Base-by-base conservation (phyloP, 2,888 invertebrate genomes). In the Melipona beecheii region DNA sequence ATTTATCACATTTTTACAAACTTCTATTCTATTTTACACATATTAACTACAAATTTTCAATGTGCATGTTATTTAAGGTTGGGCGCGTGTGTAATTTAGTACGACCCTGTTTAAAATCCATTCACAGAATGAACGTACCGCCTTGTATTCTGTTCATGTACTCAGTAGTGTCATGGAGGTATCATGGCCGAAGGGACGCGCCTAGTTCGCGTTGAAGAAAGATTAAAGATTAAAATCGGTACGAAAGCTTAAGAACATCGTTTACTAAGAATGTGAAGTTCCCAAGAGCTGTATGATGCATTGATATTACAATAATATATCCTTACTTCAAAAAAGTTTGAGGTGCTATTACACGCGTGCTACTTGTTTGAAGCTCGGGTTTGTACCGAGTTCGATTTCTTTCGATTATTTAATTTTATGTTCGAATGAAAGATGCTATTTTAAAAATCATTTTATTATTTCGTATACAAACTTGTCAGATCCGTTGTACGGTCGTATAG, bases 171-270 rank as follows among this genome's bases (percentile, higher is more conserved):
- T 96, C 96, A 97, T 97, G 97, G 97, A 97, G 97, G 96, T 97
- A 98, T 97, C 96, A 98, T 98, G 98, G 97, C 97, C 96, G 97
- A 97, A 96, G 97, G 97, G 96, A 97, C 96, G 96, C 97, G 97
- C 96, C 96, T 97, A 96, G 98, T 98, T 95, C 97, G 98, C 96
- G 97, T 97, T 95, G 98, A 98, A 95, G 98, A 98, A 96, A 97
- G 98, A 95, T 96, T 98, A 95, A 98, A 97, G 97, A 98, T 98
- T 95, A 98, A 98, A 97, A 98, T 98, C 95, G 98, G 98, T 98
- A 96, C 95, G 97, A 86, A 87, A 83, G 72, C 43, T 76, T 65
- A 69, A 56, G 76, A 86, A 71, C 77, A 78, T 73, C 52, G 68
- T 78, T 80, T 60, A 58, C 50, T 50, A 36, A 21, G 24, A 75